Base-by-base conservation (phyloP, 2,797 vertebrate genomes). In the Thunnus albacares region DNA sequence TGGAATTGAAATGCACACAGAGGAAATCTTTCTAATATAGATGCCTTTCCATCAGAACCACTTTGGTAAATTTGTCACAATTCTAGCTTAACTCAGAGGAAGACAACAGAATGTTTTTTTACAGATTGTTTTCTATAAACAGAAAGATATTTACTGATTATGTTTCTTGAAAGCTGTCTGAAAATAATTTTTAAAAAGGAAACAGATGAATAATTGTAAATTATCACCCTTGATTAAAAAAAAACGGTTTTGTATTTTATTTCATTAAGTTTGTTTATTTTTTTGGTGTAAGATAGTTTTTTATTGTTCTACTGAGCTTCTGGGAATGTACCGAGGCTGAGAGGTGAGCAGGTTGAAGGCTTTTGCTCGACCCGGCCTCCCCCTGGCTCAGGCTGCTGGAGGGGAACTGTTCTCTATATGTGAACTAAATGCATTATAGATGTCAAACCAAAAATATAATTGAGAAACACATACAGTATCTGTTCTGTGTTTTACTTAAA, bases 361-460 rank as follows among this genome's bases (percentile, higher is more conserved):
- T 79, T 59, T 79, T 74, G 49, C 75, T 75, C 41, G 51, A 18
- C 82, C 77, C 30, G 22, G 60, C 22, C 35, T 22, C 35, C 71
- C 63, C 77, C 33, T 4, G 33, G 56, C 77, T 64, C 76, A 49
- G 69, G 47, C 74, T 79, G 77, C 67, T 71, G 74, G 80, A 79
- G 71, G 82, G 78, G 71, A 84, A 75, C 82, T 93, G 82, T 90
- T 88, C 81, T 92, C 75, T 90, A 2, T 84, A 75, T 94, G 91
- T 91, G 87, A 77, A 93, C 79, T 92, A 87, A 93, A 93, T 93
- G 90, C 90, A 93, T 89, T 93, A 91, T 92, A 90, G 88, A 93
- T 94, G 92, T 95, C 87, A 89, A 94, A 94, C 94, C 93, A 95
- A 96, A 96, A 95, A 96, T 95, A 95, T 92, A 94, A 91, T 93